Evolutionary conservation across 2,888 invertebrate species (phyloP).

Genomic region (Gari tellinella): DNA sequence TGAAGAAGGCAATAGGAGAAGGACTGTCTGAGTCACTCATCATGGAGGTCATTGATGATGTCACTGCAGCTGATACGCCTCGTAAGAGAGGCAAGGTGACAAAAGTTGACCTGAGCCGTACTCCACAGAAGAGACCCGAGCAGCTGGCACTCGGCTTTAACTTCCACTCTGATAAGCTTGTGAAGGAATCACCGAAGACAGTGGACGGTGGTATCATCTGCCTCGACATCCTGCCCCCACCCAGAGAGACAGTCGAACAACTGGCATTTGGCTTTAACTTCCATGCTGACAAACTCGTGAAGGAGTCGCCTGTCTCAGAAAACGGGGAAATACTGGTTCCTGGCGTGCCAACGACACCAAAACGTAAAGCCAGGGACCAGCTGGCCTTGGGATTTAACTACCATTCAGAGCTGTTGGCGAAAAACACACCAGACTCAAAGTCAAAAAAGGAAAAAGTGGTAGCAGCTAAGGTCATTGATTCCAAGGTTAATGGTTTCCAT

Average conservation of each 20-base stretch:
- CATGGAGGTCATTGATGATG: conserved; percentile 57
- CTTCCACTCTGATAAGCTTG: conserved; percentile 48
- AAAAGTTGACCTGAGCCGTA: conserved; percentile 32
- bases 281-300: conserved; percentile 44
- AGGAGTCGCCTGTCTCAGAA: conserved; percentile 40
- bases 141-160: conserved; percentile 59
- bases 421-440: conserved; percentile 29
- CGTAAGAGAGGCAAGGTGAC: conserved; percentile 28
- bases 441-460: conserved; percentile 8
- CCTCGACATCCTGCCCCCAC: conserved; percentile 32
- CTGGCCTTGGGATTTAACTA: conserved; percentile 56
- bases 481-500: not conserved
- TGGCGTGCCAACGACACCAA: conserved; percentile 27
- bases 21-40: conserved; percentile 52
- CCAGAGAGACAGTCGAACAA: conserved; percentile 44
- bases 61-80: conserved; percentile 27
- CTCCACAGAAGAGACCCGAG: conserved; percentile 43
- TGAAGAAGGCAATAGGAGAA: conserved; percentile 43
- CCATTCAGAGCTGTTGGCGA: conserved; percentile 46
- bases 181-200: conserved; percentile 52
- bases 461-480: conserved; percentile 9
- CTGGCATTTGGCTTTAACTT: conserved; percentile 52
- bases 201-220: conserved; percentile 48
- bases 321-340: conserved; percentile 38
- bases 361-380: conserved; percentile 40